Evolutionary conservation across 2,797 vertebrate species (phyloP).

Genomic region (Eulemur rubriventer): DNA sequence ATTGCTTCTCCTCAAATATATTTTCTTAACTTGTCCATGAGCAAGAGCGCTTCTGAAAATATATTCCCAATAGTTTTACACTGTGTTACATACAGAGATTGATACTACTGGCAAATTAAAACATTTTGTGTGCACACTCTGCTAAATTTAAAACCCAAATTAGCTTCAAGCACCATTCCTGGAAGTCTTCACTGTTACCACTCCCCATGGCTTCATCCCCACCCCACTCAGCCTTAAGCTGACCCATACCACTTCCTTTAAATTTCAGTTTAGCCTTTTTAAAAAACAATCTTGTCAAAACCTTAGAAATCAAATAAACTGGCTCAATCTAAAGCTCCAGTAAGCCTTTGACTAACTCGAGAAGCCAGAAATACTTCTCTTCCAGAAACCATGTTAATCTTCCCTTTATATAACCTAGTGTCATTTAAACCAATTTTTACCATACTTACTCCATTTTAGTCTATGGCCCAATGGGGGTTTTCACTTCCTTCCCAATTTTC

Average conservation of each 20-base stretch:
- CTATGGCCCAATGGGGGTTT: background rate
- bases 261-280: background rate
- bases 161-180: background rate
- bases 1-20: conserved; percentile 37
- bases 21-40: background rate
- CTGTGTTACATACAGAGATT: background rate
- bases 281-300: background rate
- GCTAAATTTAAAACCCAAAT: conserved; percentile 12
- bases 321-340: background rate
- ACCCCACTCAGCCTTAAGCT: background rate
- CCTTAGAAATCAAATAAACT: conserved; percentile 27
- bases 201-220: background rate
- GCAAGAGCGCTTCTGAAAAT: background rate
- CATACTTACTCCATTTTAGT: background rate
- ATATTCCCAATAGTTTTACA: background rate
- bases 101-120: background rate
- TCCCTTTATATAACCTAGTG: background rate
- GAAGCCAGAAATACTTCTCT: background rate
- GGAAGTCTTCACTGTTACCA: background rate
- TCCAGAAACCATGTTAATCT: background rate
- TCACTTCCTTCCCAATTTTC: background rate
- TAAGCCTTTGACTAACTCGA: background rate
- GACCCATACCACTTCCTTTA: background rate
- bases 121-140: background rate
- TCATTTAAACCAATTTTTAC: background rate